Base-by-base conservation (phyloP, 1,140 invertebrate genomes). In the Bactericera cockerelli region DNA sequence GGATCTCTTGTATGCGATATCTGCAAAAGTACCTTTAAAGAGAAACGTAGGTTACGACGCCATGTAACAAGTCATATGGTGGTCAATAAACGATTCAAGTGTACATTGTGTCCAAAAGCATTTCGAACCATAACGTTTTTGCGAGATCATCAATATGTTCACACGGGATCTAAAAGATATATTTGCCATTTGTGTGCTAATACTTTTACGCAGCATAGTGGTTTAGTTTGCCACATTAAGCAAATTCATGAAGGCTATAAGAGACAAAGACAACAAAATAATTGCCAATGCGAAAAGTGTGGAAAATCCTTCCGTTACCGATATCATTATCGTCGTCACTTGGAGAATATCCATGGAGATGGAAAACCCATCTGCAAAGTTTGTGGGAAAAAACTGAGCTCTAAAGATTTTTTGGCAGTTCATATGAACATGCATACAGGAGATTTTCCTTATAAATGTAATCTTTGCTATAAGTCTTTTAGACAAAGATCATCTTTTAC, bases 401-500 rank as follows among this genome's bases (percentile, higher is more conserved):
- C 33, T 10, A 36, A 36, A 36, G 33, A 36, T 11, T 36, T 36
- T 36, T 36, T 61, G 11, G 36, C 42, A 19, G 72, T 55, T 22
- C 64, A 65, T 22, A 59, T 31, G 26, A 54, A 33, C 3, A 61
- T n/a, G 13, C 64, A 65, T 57, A 64, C 59, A 11, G 57, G 57
- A 26, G 57, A 60, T 39, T 75, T 74, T 60, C 72, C 74, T 39
- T 76, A 75, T 67, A 71, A 73, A 58, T 80, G 78, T 67, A 71
- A 74, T 28, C 75, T 75, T 67, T 83, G 81, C 68, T 73, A 73
- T 49, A 79, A 80, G 57, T 75, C 76, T 26, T 83, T 83, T 70
- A 77, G 77, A 1, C 79, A 81, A 67, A 36, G 33, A 36, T 36
- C 33, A 11, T 10, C 33, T 10, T 16, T 10, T 11, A 36, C 33